These are phyloP conservation scores for Marmota monax DNA, from an alignment of 2,113 vertebrate species.

Conservation along the genomic window DNA sequence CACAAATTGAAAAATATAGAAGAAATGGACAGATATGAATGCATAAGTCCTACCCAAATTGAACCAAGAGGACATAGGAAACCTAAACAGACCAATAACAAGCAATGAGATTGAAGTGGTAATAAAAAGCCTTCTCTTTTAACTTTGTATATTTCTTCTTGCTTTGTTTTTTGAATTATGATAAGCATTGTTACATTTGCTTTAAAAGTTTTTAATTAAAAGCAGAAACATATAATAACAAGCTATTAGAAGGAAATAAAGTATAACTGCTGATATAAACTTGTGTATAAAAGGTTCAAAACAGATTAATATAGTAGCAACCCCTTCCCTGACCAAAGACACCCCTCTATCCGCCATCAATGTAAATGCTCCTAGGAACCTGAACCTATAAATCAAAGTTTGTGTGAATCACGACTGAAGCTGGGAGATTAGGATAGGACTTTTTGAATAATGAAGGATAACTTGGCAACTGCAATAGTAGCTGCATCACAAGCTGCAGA, in stretches of 20 bases:
- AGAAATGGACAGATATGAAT: no score
- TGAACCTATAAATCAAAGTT: not conserved
- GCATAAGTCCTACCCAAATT: no score
- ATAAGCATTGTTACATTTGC: not conserved
- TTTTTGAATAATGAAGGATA: not conserved
- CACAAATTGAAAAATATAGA: no score
- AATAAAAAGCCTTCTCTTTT: not conserved
- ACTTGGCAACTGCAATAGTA: not conserved
- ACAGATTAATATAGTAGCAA: not conserved
- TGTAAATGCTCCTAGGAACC: not conserved
- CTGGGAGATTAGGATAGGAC: not conserved
- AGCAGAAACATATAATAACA: conserved; percentile 34
- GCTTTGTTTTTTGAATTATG: conserved; percentile 34
- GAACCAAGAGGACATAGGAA: no score
- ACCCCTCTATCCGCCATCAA: not conserved
- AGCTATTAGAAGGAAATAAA: not conserved
- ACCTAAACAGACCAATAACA: no score
- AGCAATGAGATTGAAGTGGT: no score
- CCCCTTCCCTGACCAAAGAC: not conserved
- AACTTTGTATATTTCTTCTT: not conserved
- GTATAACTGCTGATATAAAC: not conserved
- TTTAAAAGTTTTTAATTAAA: not conserved
- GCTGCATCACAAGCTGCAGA: not conserved
- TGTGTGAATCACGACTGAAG: not conserved
- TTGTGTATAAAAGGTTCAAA: conserved; percentile 4